phyloP scores from a whole-genome alignment of 2,797 vertebrate species.

The Astyanax mexicanus region DNA sequence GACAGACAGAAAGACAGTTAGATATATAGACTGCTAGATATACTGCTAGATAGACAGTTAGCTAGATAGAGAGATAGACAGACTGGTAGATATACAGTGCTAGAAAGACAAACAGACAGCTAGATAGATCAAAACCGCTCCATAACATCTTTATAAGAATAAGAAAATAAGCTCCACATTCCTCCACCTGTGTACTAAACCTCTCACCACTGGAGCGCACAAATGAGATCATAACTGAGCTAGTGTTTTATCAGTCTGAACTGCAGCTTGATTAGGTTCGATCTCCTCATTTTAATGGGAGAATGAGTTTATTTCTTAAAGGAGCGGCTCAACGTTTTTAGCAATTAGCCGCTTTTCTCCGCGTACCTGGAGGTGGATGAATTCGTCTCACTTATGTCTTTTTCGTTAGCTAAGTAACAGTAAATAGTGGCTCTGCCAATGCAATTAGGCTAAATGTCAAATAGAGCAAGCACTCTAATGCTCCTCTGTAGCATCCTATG shows the following conservation, averaged over 20 bases:
- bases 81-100: too few species aligned
- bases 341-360: background rate
- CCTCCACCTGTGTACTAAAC: background rate
- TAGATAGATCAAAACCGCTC: background rate
- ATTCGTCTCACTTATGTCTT: background rate
- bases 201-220: background rate
- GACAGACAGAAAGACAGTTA: too few species aligned
- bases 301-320: constrained; percentile 17
- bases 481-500: background rate
- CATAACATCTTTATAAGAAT: background rate
- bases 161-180: background rate
- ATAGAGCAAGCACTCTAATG: background rate
- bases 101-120: too few species aligned
- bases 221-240: constrained; percentile 2
- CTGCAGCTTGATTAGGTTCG: background rate
- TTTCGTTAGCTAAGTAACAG: background rate
- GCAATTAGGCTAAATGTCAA: background rate
- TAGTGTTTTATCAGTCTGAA: background rate
- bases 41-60: too few species aligned
- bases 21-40: too few species aligned
- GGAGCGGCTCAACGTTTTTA: background rate
- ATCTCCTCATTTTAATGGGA: background rate
- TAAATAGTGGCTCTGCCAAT: background rate
- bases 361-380: background rate
- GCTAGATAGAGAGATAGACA: too few species aligned